A percentile compares a stretch with the other conserved stretches of the same genome.
phyloP scores from a whole-genome alignment of 23 tunicate species.

The Halocynthia aurantium region DNA sequence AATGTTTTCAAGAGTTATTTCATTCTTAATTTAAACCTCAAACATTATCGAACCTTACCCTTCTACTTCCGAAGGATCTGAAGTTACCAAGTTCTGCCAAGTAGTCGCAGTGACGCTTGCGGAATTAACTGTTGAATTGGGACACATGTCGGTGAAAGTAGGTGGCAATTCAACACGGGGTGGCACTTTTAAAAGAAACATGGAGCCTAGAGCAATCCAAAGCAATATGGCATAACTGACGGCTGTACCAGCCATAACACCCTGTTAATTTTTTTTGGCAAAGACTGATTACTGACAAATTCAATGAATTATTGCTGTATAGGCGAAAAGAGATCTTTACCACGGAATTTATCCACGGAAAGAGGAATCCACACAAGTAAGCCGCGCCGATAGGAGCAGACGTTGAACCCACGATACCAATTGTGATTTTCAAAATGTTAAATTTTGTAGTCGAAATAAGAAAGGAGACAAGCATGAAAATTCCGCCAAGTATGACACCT shows the following conservation, averaged over 20 bases:
- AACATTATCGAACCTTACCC: too few species aligned
- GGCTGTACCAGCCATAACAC: not conserved
- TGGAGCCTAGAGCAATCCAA: constrained; percentile 6
- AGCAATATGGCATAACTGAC: not conserved
- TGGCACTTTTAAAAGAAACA: not conserved
- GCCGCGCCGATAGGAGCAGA: constrained; percentile 12
- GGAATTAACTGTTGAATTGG: too few species aligned
- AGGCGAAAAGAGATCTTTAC: not conserved
- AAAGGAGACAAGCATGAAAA: constrained; percentile 4
- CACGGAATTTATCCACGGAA: constrained; percentile 6
- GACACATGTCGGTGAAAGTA: not conserved
- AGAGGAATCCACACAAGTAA: constrained; percentile 3
- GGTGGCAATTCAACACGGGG: constrained; percentile 2
- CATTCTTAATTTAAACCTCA: too few species aligned
- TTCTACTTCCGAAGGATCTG: too few species aligned
- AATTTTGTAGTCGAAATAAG: not conserved
- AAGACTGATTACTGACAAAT: too few species aligned
- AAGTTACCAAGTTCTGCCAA: too few species aligned
- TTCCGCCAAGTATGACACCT: not conserved
- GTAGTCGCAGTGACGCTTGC: too few species aligned
- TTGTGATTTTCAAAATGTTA: constrained; percentile 5
- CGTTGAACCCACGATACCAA: not conserved
- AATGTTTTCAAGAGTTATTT: too few species aligned
- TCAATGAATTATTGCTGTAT: too few species aligned
- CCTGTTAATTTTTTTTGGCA: not conserved